These are phyloP conservation scores for Asobara japonica DNA, from an alignment of 1,140 invertebrate genomes.

Conservation along the genomic window DNA sequence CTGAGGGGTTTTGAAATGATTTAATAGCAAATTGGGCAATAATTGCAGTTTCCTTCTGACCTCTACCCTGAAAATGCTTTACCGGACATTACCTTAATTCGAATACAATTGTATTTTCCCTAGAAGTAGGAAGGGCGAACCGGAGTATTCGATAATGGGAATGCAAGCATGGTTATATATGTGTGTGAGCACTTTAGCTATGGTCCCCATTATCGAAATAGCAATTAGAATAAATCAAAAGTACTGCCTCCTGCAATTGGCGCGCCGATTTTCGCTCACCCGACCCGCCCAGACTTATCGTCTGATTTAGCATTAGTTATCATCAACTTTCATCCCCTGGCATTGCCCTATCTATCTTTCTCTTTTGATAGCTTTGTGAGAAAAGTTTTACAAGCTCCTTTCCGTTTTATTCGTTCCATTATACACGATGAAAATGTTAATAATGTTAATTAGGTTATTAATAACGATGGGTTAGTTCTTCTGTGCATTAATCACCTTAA, in stretches of 20 bases:
- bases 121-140: background rate
- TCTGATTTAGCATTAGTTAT: slow-evolving; percentile 34
- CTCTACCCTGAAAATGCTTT: slow-evolving; percentile 22
- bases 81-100: slow-evolving; percentile 59
- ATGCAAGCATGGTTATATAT: slow-evolving; percentile 56
- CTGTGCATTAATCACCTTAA: background rate
- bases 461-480: background rate
- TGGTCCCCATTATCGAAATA: slow-evolving; percentile 63
- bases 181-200: slow-evolving; percentile 29
- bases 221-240: slow-evolving; percentile 67
- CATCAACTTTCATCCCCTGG: slow-evolving; percentile 15
- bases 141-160: slow-evolving; percentile 64
- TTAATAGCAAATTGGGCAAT: slow-evolving; percentile 65
- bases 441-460: background rate
- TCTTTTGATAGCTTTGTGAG: background rate
- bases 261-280: slow-evolving; percentile 43
- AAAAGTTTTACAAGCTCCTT: background rate
- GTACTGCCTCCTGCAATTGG: slow-evolving; percentile 49
- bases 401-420: background rate
- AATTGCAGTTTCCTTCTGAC: slow-evolving; percentile 46
- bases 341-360: slow-evolving; percentile 5
- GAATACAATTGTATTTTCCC: slow-evolving; percentile 61
- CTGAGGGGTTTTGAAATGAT: slow-evolving; percentile 59
- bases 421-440: background rate
- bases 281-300: slow-evolving; percentile 44